These are phyloP conservation scores for Periphyllus acericola DNA, from an alignment of 2,888 invertebrate genomes.

Conservation along the genomic window DNA sequence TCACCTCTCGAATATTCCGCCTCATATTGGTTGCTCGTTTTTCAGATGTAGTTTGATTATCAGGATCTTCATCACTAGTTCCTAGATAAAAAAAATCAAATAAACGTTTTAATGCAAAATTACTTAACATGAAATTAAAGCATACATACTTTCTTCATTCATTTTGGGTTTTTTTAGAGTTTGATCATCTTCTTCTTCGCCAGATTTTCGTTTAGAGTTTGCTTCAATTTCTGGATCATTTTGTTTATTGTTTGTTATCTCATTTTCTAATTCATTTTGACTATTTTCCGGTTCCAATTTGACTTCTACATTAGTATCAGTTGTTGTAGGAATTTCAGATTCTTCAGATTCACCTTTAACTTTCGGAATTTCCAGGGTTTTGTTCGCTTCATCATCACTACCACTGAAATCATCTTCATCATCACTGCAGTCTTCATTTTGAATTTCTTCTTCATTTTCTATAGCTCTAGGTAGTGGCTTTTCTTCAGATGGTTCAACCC, in stretches of 20 bases:
- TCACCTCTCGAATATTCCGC: conserved; percentile 90
- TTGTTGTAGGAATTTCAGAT: conserved; percentile 18
- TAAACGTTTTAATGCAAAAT: not conserved
- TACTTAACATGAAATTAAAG: not conserved
- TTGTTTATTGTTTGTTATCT: conserved; percentile 63
- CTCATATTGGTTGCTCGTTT: conserved; percentile 76
- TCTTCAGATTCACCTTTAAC: not conserved
- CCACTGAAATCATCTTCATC: conserved; percentile 58
- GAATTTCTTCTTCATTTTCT: conserved; percentile 47
- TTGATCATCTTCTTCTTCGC: conserved; percentile 64
- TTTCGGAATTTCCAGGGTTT: conserved; percentile 9
- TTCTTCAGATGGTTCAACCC: conserved; percentile 68
- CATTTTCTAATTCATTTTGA: conserved; percentile 63
- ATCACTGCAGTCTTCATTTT: conserved; percentile 44
- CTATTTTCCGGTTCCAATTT: conserved; percentile 23
- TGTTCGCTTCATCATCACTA: conserved; percentile 48
- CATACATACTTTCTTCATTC: conserved; percentile 41
- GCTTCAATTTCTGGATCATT: conserved; percentile 62
- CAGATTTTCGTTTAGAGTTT: conserved; percentile 62
- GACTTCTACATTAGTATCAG: not conserved
- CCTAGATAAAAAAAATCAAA: conserved; percentile 65
- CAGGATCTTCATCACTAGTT: conserved; percentile 67
- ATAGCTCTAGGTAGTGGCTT: conserved; percentile 66
- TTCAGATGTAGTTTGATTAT: conserved; percentile 65
- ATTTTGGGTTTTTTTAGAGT: conserved; percentile 54